Conservation (phyloP, 1,140 invertebrate species). For the Drosophila lacertosa region DNA sequence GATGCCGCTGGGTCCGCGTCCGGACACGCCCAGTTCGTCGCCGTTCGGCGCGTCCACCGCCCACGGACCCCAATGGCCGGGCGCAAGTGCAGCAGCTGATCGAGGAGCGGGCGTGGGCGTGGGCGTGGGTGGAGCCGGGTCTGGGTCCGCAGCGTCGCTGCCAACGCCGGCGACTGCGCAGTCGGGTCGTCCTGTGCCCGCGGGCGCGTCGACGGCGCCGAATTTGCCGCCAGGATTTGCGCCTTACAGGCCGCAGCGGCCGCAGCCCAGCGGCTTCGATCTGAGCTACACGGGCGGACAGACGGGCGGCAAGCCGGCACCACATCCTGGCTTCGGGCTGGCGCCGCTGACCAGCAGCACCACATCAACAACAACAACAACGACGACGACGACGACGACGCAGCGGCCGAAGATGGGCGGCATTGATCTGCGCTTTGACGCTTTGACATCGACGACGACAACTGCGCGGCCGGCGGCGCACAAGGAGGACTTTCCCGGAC, state of each 20-base stretch:
- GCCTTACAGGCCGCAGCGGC: slow-evolving; percentile 64
- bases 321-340: slow-evolving; percentile 57
- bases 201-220: slow-evolving; percentile 24
- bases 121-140: neutral
- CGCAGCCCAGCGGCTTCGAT: slow-evolving; percentile 73
- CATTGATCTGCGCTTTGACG: slow-evolving; percentile 60
- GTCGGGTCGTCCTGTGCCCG: neutral
- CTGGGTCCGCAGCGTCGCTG: no score
- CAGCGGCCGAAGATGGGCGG: slow-evolving; percentile 18
- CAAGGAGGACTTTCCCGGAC: slow-evolving; percentile 71
- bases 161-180: neutral
- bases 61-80: slow-evolving; percentile 66
- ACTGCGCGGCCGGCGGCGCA: slow-evolving; percentile 60
- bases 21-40: slow-evolving; percentile 70
- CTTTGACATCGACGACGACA: slow-evolving; percentile 39
- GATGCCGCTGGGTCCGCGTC: slow-evolving; percentile 73
- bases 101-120: no score
- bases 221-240: slow-evolving; percentile 72
- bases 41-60: slow-evolving; percentile 49
- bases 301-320: slow-evolving; percentile 17
- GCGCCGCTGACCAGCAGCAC: slow-evolving; percentile 37
- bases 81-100: no score
- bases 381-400: slow-evolving; percentile 52
- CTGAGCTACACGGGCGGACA: slow-evolving; percentile 76
- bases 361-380: slow-evolving; percentile 39